A percentile compares a stretch with the other conserved stretches of the same genome.
These are phyloP conservation scores for Gallirallus australis DNA, from an alignment of 2,797 vertebrate species.

Conservation along the genomic window DNA sequence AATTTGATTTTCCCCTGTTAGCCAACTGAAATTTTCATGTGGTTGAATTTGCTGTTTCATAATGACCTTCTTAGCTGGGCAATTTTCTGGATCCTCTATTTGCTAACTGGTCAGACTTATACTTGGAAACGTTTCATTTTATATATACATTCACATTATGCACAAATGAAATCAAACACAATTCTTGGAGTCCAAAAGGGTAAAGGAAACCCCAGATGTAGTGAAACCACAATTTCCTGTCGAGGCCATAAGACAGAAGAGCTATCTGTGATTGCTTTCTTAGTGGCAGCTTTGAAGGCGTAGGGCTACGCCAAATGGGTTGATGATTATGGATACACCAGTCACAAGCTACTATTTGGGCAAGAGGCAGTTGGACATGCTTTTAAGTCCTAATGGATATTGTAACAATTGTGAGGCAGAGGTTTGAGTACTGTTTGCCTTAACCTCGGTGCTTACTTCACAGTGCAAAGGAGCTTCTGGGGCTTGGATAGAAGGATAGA, in stretches of 20 bases:
- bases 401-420: background rate
- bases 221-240: slow-evolving; percentile 48
- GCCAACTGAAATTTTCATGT: background rate
- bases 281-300: background rate
- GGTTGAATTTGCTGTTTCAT: background rate
- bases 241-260: slow-evolving; percentile 30
- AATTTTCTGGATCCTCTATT: background rate
- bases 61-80: background rate
- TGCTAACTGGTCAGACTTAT: background rate
- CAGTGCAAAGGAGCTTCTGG: background rate
- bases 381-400: slow-evolving; percentile 10
- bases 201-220: background rate
- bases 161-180: background rate
- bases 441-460: background rate
- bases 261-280: slow-evolving; percentile 35
- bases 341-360: background rate
- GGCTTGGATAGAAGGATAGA: background rate
- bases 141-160: background rate
- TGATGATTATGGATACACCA: background rate
- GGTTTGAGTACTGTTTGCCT: background rate
- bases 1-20: slow-evolving; percentile 23
- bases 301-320: background rate
- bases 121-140: background rate
- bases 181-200: background rate
- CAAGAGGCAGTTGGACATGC: background rate